Percentiles rank a stretch among this genome's conserved stretches.
phyloP scores from a whole-genome alignment of 2,888 invertebrate species.

The Trichacis sp. region DNA sequence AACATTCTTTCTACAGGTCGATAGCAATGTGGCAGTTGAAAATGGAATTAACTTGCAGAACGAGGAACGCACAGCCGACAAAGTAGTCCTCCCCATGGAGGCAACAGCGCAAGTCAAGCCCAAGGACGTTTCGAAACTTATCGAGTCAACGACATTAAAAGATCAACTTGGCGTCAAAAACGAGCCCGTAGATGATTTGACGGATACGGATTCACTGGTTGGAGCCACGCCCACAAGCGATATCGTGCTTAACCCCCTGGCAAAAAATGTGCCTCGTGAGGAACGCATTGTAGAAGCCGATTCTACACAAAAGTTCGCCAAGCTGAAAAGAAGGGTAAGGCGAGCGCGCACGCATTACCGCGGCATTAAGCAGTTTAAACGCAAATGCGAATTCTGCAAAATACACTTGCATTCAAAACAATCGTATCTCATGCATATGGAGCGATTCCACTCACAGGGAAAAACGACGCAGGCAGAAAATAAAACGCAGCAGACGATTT shows the following conservation, averaged over 20 bases:
- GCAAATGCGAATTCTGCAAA: slow-evolving; percentile 60
- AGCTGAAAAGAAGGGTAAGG: slow-evolving; percentile 49
- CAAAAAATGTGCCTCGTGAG: slow-evolving; percentile 43
- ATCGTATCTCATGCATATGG: slow-evolving; percentile 60
- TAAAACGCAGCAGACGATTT: not conserved
- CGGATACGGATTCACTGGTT: slow-evolving; percentile 52
- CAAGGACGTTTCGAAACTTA: too few species aligned
- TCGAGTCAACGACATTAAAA: too few species aligned
- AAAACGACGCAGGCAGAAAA: not conserved
- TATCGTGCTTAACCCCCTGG: slow-evolving; percentile 57
- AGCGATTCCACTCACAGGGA: slow-evolving; percentile 54
- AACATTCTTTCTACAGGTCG: too few species aligned
- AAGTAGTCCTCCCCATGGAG: too few species aligned
- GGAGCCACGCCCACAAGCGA: slow-evolving; percentile 52
- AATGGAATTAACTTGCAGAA: too few species aligned
- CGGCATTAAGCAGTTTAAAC: slow-evolving; percentile 55
- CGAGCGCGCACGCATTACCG: slow-evolving; percentile 60
- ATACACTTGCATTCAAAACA: slow-evolving; percentile 62
- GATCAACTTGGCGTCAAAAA: slow-evolving; percentile 64
- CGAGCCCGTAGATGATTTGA: slow-evolving; percentile 68
- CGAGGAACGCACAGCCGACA: too few species aligned
- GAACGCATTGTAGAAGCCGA: slow-evolving; percentile 60
- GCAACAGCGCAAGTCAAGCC: too few species aligned
- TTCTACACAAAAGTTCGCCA: slow-evolving; percentile 53
- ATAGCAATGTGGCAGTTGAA: too few species aligned